Base-by-base conservation (phyloP, 2,888 invertebrate genomes). In the Gymnosoma rotundatum region DNA sequence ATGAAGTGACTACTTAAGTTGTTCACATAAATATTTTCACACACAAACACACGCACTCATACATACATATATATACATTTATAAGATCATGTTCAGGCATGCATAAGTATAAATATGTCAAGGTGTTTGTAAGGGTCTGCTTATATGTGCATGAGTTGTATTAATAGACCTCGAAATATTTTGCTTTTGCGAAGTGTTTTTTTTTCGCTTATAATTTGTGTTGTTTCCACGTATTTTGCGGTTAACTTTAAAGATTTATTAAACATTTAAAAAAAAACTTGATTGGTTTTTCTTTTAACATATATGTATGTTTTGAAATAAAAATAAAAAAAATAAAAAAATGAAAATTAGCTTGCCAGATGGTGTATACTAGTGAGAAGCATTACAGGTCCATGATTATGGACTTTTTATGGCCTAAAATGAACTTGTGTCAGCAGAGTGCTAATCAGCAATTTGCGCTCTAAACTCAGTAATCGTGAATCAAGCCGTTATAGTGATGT, bases 81-180 rank as follows among this genome's bases (percentile, higher is more conserved):
- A 14, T 12, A 42, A 21, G 14, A 21, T 12, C 45, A 70, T 56
- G 25, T 45, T 56, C 52, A 20, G 14, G 56, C 20, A 60, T 56
- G 45, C 32, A 45, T 18, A 42, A 6, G n/a, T 18, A 50, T 18
- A 32, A 32, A 32, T 32, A 20, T 42, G 14, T 69, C 1, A 38
- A 60, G n/a, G 63, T 74, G 60, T 45, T 25, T 50, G 61, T 45
- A 18, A 36, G 63, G 32, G 63, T 63, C 9, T 18, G 42, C 64
- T 38, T 25, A 38, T 18, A 48, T 10, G 38, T 56, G 25, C 42
- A 63, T 74, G 21, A 70, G 45, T 54, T 75, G 16, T 75, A 75
- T 83, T 79, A 79, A 83, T 79, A 83, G 66, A 83, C 75, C 72
- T 75, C 52, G 66, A 75, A 79, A 75, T 75, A 72, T 72, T 79